Evolutionary conservation across 2,888 invertebrate species (phyloP), one percentile per base, ranked within the genome.

Genomic region (Lasioglossum lativentre): DNA sequence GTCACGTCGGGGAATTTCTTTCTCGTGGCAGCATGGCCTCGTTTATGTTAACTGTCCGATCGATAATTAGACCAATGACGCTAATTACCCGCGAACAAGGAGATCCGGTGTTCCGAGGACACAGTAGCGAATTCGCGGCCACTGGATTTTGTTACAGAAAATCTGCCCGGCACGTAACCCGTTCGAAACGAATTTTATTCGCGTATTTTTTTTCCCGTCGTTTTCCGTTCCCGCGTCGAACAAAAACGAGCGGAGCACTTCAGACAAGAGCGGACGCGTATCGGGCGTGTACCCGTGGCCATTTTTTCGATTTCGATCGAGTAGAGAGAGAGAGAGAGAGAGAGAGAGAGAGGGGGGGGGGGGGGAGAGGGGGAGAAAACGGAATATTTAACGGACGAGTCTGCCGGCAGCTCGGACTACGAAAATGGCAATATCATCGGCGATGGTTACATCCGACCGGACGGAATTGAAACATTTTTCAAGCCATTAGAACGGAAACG

Each of bases 381-480:
- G 34, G 80, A 72, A 63, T 74, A 74, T 79, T 68, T 52, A 72
- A 74, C 34, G 19, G 10, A 19, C 45, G 45, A 16, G 16, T 45
- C 16, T 16, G 45, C 16, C 45, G 16, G 45, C 45, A 45, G 45
- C 45, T 19, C 56, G 42, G 12, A 19, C 23, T 27, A 75, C 23
- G 42, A 45, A 56, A 79, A 73, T n/a, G 78, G 56, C 42, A 42
- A 66, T 73, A 84, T 81, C 86, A 86, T 90, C 87, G 88, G 89
- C 38, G 0, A 40, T 30, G 47, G 81, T 91, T 87, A 68, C 78
- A 82, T 86, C 85, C 82, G 76, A 63, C 81, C 71, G 68, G 75
- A 74, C 79, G 88, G 90, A 91, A 92, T 92, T 91, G 91, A 91
- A 92, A 91, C 89, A 91, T 93, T 93, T 93, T 93, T 93, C 91